A percentile compares a stretch with the other conserved stretches of the same genome.
Evolutionary conservation across 2,888 invertebrate species (phyloP).

Genomic region (Synergus gifuensis): DNA sequence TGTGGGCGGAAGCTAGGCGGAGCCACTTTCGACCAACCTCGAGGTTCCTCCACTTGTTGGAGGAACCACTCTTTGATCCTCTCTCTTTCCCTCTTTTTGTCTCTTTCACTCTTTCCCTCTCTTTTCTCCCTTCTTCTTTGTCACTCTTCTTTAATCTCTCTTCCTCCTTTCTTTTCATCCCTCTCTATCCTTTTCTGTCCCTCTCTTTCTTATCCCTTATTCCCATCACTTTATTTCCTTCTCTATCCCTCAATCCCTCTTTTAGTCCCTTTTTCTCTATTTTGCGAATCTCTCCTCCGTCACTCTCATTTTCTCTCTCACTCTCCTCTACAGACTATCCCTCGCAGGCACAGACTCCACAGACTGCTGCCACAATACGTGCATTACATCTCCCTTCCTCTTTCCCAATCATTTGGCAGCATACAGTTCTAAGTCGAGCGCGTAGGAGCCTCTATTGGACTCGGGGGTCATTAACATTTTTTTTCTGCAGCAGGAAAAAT

Average conservation of each 20-base stretch:
- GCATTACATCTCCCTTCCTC: conserved; percentile 7
- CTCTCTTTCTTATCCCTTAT: conserved; percentile 39
- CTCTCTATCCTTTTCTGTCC: not conserved
- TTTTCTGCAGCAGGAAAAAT: conserved; percentile 34
- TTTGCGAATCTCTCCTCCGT: conserved; percentile 6
- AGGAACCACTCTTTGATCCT: conserved; percentile 60
- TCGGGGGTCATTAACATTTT: conserved; percentile 38
- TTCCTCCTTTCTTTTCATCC: conserved; percentile 12
- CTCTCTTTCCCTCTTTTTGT: conserved; percentile 53
- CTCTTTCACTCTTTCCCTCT: conserved; percentile 50
- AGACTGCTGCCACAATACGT: conserved; percentile 54
- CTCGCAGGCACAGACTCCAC: conserved; percentile 52
- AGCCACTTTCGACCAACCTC: conserved; percentile 70
- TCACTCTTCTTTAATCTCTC: conserved; percentile 41
- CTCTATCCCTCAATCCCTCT: conserved; percentile 39
- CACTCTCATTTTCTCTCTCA: conserved; percentile 45
- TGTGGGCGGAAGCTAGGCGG: conserved; percentile 75
- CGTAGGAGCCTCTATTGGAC: conserved; percentile 29
- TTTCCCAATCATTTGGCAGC: not conserved
- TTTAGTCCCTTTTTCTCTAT: not conserved
- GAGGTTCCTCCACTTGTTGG: conserved; percentile 53
- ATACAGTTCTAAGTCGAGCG: conserved; percentile 28
- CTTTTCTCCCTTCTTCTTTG: conserved; percentile 44
- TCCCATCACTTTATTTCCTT: conserved; percentile 39
- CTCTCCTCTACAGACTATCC: conserved; percentile 52